Evolutionary conservation across 2,113 vertebrate species (phyloP).

Genomic region (Leucosticte australis): DNA sequence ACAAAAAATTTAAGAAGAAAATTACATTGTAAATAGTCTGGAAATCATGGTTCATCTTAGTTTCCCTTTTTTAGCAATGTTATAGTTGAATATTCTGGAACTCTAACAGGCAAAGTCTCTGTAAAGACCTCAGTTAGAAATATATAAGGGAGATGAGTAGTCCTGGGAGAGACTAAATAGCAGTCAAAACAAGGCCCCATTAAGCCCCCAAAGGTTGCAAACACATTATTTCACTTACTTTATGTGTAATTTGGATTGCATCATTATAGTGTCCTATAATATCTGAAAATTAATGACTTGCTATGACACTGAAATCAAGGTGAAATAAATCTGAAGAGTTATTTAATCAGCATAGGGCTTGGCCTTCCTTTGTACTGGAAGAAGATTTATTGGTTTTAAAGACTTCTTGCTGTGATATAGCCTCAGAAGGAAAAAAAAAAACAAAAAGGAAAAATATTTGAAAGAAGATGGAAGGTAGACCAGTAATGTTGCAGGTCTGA

Average conservation of each 20-base stretch:
- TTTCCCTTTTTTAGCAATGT: background rate
- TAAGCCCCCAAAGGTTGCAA: background rate
- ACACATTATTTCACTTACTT: background rate
- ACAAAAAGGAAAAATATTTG: background rate
- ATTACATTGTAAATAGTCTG: background rate
- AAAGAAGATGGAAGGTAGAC: background rate
- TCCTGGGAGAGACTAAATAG: background rate
- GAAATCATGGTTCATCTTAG: background rate
- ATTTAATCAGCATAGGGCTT: background rate
- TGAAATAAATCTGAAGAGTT: background rate
- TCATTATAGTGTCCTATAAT: background rate
- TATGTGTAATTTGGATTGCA: background rate
- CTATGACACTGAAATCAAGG: background rate
- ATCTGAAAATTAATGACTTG: background rate
- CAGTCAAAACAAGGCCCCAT: background rate
- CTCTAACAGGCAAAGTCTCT: background rate
- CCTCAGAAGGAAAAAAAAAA: background rate
- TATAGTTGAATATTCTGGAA: background rate
- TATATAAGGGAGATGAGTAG: background rate
- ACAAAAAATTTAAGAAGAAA: background rate
- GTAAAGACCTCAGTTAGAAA: background rate
- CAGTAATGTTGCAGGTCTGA: background rate
- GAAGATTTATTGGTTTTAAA: slow-evolving; percentile 2
- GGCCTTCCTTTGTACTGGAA: background rate
- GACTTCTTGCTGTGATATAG: background rate